Base-by-base conservation (phyloP, 2,888 invertebrate genomes). In the Papilio demoleus region DNA sequence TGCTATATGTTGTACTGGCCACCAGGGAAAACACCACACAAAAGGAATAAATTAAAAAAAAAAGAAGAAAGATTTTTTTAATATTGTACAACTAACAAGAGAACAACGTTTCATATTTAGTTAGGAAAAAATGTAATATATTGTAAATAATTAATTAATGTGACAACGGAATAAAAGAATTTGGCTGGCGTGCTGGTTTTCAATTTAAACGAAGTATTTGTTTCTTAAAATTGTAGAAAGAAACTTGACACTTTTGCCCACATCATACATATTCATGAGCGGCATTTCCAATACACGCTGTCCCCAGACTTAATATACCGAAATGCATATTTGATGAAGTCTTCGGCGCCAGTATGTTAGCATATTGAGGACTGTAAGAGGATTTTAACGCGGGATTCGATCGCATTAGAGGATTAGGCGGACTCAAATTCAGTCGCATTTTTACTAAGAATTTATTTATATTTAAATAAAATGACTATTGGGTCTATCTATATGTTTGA, bases 251-350 rank as follows among this genome's bases (percentile, higher is more conserved):
- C 56, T 31, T 12, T 45, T 45, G 24, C 6, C 24, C n/a, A 50
- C 63, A 50, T 60, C 82, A 84, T 86, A 81, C 83, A 86, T 85
- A 85, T 86, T 85, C 85, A 85, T 79, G 80, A 38, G 47, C 19
- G 60, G 17, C 27, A 8, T 24, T 67, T 61, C 60, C 60, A 38
- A 50, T 61, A 47, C 60, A 75, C 73, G 11, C 60, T 75, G 73
- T 72, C 75, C 77, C 76, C 79, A 75, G 78, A 76, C 85, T 82
- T 87, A 86, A 88, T 86, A 83, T 81, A 80, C 82, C 79, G 73
- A 86, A 88, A 89, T 89, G 88, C 88, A 88, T 89, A 89, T 88
- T 89, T 88, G 86, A 89, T 88, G 88, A 87, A 83, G 84, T 85
- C 80, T 81, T 80, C 79, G 76, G 76, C 71, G 72, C 70, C 71